phyloP scores from a whole-genome alignment of 2,113 vertebrate genomes.

The Gnathonemus longibarbis region DNA sequence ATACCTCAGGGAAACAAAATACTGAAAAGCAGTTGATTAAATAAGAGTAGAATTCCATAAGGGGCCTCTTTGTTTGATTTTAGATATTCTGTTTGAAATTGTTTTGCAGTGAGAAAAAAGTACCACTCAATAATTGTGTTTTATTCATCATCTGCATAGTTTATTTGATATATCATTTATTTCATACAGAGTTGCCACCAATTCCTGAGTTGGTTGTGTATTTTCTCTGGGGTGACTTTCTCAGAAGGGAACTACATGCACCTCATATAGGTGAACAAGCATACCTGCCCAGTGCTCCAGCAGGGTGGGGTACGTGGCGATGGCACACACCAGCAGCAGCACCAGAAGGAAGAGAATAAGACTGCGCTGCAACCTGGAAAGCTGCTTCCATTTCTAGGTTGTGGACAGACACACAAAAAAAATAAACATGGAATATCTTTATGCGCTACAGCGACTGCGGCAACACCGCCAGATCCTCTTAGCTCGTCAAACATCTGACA shows the following conservation, averaged over 20 bases:
- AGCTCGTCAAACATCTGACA: neutral
- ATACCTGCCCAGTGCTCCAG: conserved; percentile 68
- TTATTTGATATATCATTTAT: neutral
- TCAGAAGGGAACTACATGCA: neutral
- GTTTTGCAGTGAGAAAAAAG: neutral
- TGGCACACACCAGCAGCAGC: conserved; percentile 63
- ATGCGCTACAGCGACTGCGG: neutral
- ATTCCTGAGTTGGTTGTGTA: neutral
- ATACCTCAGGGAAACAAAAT: neutral
- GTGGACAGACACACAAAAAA: conserved; percentile 19
- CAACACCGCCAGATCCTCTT: neutral
- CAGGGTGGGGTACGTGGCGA: conserved; percentile 58
- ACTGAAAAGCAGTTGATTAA: neutral
- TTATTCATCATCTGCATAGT: neutral
- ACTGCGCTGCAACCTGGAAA: conserved; percentile 83
- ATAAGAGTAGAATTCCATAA: neutral
- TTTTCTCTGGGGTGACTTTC: neutral
- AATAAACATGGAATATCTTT: neutral
- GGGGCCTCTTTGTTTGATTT: neutral
- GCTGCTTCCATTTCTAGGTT: conserved; percentile 87
- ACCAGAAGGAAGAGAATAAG: conserved; percentile 66
- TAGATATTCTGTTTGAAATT: neutral
- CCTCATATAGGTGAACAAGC: neutral
- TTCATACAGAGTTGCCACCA: neutral
- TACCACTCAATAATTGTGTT: neutral